Evolutionary conservation across 92 coral and sea anemone genomes (phyloP).

Genomic region (Epizoanthus rinbou): DNA sequence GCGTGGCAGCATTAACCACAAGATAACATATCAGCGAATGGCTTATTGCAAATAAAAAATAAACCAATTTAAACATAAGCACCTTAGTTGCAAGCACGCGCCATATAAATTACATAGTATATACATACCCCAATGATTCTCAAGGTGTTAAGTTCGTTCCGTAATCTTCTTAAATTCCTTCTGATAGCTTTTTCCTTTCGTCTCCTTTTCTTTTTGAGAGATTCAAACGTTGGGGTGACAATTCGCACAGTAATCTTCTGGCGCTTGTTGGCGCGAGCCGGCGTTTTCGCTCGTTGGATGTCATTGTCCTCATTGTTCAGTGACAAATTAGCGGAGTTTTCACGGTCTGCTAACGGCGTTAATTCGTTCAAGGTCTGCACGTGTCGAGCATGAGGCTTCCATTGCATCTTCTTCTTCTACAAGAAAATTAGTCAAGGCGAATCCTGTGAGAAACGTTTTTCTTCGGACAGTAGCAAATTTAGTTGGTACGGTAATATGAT

Average conservation of each 20-base stretch:
- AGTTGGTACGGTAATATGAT: neutral
- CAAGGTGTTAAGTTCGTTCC: neutral
- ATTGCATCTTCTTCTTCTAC: constrained; percentile 13
- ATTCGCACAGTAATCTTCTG: neutral
- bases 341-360: constrained; percentile 12
- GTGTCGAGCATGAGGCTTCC: constrained; percentile 3
- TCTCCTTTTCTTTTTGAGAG: constrained; percentile 12
- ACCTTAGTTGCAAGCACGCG: neutral
- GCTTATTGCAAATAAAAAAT: neutral
- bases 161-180: constrained; percentile 1
- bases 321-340: constrained; percentile 2
- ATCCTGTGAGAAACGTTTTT: neutral
- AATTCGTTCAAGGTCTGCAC: constrained; percentile 11
- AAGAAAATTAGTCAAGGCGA: neutral
- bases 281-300: neutral
- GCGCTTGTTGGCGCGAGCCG: neutral
- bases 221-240: neutral
- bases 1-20: constrained; percentile 15
- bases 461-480: neutral
- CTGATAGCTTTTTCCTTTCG: constrained; percentile 8
- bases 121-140: constrained; percentile 8
- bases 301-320: constrained; percentile 9
- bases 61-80: neutral
- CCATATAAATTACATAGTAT: neutral
- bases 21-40: neutral